Base-by-base conservation (phyloP, 2,797 vertebrate genomes). In the Phrynocephalus forsythii region DNA sequence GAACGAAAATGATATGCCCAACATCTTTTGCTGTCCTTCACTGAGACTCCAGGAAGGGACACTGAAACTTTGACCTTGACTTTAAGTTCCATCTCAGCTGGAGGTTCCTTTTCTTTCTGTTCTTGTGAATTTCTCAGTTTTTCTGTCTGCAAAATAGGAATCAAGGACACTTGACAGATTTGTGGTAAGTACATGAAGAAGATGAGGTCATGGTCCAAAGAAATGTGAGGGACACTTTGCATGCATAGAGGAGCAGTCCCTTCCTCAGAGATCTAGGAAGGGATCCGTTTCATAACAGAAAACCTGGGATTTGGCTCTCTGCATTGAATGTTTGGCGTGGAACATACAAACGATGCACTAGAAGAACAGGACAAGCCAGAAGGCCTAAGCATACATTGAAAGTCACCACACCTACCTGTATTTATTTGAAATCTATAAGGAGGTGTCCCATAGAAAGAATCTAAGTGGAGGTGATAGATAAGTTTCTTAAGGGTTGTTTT, bases 361-460 rank as follows among this genome's bases (percentile, higher is more conserved):
- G 73, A 60, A 66, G 18, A 83, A 73, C 5, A 16, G 26, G 50
- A 33, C 66, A 83, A 90, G 82, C 1, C 30, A 90, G 89, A 84
- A 88, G 83, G 88, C 85, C 16, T 89, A 87, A 33, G 72, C 85
- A 85, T 60, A 71, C 66, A 5, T 89, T 82, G 38, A 82, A 90
- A 75, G 75, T 67, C 38, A 30, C 0, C 0, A 86, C 75, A 86
- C 75, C 71, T 82, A 50, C 69, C 38, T 28, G 60, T 89, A 48
- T 86, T 91, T 90, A 93, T 91, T 83, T 22, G 71, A 86, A 78
- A 90, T 82, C 11, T 88, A 60, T 90, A 90, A 84, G 90, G 91
- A 94, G 90, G 88, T 92, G 92, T 91, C 79, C 90, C 0, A 0
- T 88, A 79, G 38, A 90, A 86, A 60, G 83, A 67, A 73, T 67